phyloP scores from a whole-genome alignment of 2,797 vertebrate genomes.

The Pachyuromys duprasi region DNA sequence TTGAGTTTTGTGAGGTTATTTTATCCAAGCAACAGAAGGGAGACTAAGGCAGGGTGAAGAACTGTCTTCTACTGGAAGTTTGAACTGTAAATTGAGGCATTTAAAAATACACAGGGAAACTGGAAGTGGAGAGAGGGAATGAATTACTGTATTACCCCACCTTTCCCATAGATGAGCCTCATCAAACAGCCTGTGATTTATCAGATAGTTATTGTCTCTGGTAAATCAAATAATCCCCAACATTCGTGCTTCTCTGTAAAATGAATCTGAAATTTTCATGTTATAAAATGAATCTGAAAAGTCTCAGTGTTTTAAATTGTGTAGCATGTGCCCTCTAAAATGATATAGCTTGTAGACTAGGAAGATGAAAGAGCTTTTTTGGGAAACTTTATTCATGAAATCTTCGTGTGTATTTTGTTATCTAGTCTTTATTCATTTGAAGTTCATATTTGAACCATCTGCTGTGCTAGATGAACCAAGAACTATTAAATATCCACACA shows the following conservation, averaged over 20 bases:
- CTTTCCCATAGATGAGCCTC: neutral
- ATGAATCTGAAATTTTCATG: neutral
- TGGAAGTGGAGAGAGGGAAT: neutral
- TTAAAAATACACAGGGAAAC: neutral
- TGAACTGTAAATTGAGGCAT: conserved; percentile 36
- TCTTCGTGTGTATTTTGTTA: conserved; percentile 49
- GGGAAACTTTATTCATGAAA: neutral
- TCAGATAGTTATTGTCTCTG: neutral
- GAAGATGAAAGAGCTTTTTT: neutral
- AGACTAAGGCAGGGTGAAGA: neutral
- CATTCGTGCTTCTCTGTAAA: neutral
- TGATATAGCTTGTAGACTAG: neutral
- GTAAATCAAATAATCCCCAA: neutral
- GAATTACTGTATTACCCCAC: neutral
- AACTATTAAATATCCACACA: conserved; percentile 19
- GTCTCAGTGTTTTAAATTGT: conserved; percentile 32
- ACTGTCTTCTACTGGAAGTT: neutral
- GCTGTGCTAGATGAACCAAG: conserved; percentile 19
- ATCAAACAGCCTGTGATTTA: neutral
- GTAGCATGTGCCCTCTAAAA: neutral
- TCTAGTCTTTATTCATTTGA: conserved; percentile 26
- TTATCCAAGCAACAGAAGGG: neutral
- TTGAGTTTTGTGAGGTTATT: neutral
- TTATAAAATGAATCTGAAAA: neutral
- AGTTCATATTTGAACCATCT: conserved; percentile 34